Conservation (phyloP, 2,797 vertebrate species). For the Falco biarmicus region DNA sequence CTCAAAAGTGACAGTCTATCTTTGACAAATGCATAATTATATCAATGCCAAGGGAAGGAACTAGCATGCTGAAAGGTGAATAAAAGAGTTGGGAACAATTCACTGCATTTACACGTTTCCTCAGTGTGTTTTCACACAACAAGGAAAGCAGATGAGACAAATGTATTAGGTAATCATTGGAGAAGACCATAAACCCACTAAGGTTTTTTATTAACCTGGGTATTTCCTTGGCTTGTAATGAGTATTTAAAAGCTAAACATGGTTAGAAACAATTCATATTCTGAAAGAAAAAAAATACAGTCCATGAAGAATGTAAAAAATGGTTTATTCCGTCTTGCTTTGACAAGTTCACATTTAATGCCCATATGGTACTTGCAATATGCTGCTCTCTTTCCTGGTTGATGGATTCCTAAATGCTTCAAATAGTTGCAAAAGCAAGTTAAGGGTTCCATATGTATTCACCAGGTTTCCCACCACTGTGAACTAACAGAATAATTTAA, state of each 20-base stretch:
- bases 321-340: conserved; percentile 66
- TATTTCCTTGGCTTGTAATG: conserved; percentile 30
- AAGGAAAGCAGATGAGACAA: conserved; percentile 74
- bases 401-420: conserved; percentile 64
- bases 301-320: conserved; percentile 55
- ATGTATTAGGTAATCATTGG: conserved; percentile 68
- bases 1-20: conserved; percentile 80
- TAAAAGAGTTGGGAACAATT: conserved; percentile 79
- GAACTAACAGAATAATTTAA: conserved; percentile 63
- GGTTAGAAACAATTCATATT: conserved; percentile 57
- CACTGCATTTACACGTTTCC: conserved; percentile 78
- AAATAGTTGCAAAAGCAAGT: conserved; percentile 42
- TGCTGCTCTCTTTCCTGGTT: conserved; percentile 65
- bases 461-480: conserved; percentile 49
- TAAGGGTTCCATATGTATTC: conserved; percentile 64
- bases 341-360: conserved; percentile 71
- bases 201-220: conserved; percentile 43
- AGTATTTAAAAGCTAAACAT: conserved; percentile 58
- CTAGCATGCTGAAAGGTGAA: conserved; percentile 80
- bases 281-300: background rate
- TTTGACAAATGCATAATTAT: conserved; percentile 82
- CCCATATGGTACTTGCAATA: conserved; percentile 73
- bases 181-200: conserved; percentile 30
- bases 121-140: conserved; percentile 77
- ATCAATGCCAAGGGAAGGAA: conserved; percentile 84